phyloP scores from a whole-genome alignment of 2,113 vertebrate species.

The Puffinus mauretanicus region DNA sequence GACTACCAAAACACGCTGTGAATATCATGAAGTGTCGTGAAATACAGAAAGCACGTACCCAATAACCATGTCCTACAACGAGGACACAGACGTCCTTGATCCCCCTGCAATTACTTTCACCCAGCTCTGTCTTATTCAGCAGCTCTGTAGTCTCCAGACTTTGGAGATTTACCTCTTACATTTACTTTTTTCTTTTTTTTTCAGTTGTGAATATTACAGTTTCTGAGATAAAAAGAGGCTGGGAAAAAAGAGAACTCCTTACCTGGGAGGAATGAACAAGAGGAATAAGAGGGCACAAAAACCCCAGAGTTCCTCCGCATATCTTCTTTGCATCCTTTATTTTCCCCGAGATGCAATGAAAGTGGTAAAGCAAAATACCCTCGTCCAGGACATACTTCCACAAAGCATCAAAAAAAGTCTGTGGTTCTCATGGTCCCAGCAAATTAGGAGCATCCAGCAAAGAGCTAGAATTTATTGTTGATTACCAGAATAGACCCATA shows the following conservation, averaged over 20 bases:
- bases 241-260: not conserved
- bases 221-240: constrained; percentile 2
- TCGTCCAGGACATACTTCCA: not conserved
- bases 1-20: not conserved
- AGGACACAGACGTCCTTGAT: not conserved
- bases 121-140: not conserved
- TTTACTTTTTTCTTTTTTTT: not conserved
- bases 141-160: constrained; percentile 1
- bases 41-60: not conserved
- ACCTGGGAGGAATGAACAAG: not conserved
- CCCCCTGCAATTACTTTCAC: not conserved
- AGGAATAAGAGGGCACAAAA: not conserved
- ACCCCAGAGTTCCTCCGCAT: not conserved
- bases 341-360: not conserved
- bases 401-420: not conserved
- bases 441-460: not conserved
- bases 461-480: not conserved
- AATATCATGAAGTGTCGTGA: not conserved
- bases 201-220: not conserved
- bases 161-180: not conserved
- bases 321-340: not conserved
- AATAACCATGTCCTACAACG: not conserved
- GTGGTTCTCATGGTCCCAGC: not conserved
- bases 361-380: not conserved
- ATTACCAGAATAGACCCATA: not conserved